phyloP scores from a whole-genome alignment of 2,113 vertebrate species.

The Aix galericulata region DNA sequence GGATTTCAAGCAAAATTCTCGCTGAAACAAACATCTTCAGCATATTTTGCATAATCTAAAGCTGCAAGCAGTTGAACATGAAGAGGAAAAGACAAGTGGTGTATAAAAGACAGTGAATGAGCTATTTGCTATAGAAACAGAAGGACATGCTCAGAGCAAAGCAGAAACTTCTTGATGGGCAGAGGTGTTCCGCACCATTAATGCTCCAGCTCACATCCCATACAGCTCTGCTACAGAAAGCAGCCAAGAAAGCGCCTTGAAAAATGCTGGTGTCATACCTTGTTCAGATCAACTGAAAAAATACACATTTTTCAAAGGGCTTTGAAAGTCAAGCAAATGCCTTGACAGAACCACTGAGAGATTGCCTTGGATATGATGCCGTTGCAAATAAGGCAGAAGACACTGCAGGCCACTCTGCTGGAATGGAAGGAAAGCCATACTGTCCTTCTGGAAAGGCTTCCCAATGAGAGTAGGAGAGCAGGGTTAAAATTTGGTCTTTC shows the following conservation, averaged over 20 bases:
- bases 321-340: neutral
- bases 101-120: neutral
- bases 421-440: neutral
- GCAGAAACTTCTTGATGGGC: neutral
- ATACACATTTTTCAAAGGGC: neutral
- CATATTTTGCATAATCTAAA: slow-evolving; percentile 4
- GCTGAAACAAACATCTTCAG: slow-evolving; percentile 12
- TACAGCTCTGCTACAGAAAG: neutral
- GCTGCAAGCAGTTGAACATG: neutral
- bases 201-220: neutral
- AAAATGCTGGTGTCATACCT: neutral
- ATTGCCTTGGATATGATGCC: neutral
- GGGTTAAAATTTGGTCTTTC: neutral
- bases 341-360: neutral
- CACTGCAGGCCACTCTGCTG: neutral
- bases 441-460: neutral
- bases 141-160: neutral
- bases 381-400: neutral
- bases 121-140: neutral
- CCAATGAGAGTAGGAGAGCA: neutral
- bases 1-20: neutral
- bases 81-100: neutral
- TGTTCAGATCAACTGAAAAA: neutral
- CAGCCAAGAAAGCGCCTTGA: neutral
- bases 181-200: neutral